These are phyloP conservation scores for Todus mexicanus DNA, from an alignment of 2,797 vertebrate species.

Conservation along the genomic window DNA sequence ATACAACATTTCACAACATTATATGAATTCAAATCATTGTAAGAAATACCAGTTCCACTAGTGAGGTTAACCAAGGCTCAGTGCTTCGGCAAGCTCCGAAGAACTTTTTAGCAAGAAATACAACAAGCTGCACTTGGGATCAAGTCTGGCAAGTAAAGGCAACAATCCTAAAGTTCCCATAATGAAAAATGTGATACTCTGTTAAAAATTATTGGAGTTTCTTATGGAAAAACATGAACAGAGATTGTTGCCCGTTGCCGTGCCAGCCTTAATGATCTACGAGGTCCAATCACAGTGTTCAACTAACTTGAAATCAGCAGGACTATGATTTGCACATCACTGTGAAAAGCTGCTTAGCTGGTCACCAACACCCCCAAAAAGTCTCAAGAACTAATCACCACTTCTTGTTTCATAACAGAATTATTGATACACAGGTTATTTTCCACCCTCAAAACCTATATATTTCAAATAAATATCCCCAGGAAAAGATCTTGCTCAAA, in stretches of 20 bases:
- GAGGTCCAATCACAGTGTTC: background rate
- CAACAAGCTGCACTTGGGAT: background rate
- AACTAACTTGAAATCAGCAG: background rate
- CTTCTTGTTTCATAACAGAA: background rate
- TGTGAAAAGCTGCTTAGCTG: background rate
- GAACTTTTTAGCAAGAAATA: background rate
- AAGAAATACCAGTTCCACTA: background rate
- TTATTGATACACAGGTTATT: background rate
- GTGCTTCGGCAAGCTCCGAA: conserved; percentile 11
- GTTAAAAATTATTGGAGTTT: background rate
- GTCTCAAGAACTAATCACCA: background rate
- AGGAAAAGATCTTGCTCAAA: background rate
- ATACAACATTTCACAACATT: background rate
- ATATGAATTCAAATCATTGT: conserved; percentile 26
- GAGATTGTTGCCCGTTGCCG: background rate
- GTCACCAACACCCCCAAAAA: background rate
- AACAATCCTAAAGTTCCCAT: background rate
- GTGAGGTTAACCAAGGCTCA: background rate
- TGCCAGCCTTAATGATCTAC: background rate
- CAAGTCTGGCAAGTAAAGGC: background rate
- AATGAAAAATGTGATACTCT: background rate
- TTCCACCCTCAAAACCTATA: background rate
- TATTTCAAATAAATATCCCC: background rate
- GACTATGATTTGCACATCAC: no score
- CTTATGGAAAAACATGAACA: background rate